These are phyloP conservation scores for Isotomurus palustris DNA, from an alignment of 2,888 invertebrate species.

Conservation along the genomic window DNA sequence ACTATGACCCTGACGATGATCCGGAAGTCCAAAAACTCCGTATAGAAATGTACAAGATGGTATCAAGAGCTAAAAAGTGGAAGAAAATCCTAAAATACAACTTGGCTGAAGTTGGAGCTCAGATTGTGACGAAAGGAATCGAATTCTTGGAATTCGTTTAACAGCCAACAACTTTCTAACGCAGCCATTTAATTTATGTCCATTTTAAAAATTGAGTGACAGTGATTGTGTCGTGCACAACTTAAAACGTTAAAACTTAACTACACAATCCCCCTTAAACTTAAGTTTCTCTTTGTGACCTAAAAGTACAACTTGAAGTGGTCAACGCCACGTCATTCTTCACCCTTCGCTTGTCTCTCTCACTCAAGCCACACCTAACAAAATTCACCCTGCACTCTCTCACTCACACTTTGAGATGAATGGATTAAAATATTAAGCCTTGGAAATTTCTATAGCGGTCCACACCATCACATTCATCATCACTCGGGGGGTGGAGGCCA, in stretches of 20 bases:
- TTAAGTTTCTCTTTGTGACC: too few species aligned
- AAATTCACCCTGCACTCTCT: not conserved
- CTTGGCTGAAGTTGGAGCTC: conserved; percentile 42
- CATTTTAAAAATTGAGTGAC: conserved; percentile 8
- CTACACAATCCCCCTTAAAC: not conserved
- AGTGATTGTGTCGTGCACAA: conserved; percentile 4
- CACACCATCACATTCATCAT: not conserved
- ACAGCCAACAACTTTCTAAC: too few species aligned
- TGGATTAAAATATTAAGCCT: too few species aligned
- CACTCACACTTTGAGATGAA: too few species aligned
- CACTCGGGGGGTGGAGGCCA: conserved; percentile 8
- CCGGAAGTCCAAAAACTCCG: conserved; percentile 44
- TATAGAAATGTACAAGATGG: conserved; percentile 42
- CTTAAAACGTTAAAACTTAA: not conserved
- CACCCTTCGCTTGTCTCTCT: too few species aligned
- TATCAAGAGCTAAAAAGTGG: conserved; percentile 43
- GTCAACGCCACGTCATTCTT: too few species aligned
- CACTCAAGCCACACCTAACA: too few species aligned
- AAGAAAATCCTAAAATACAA: conserved; percentile 45
- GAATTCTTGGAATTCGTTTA: conserved; percentile 44
- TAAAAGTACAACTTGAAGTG: too few species aligned
- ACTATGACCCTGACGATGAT: conserved; percentile 45
- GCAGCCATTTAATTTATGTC: too few species aligned
- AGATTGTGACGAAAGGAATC: conserved; percentile 41
- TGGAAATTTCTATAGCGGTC: conserved; percentile 1